Base-by-base conservation (phyloP, 2,797 vertebrate genomes). In the Xenops minutus region DNA sequence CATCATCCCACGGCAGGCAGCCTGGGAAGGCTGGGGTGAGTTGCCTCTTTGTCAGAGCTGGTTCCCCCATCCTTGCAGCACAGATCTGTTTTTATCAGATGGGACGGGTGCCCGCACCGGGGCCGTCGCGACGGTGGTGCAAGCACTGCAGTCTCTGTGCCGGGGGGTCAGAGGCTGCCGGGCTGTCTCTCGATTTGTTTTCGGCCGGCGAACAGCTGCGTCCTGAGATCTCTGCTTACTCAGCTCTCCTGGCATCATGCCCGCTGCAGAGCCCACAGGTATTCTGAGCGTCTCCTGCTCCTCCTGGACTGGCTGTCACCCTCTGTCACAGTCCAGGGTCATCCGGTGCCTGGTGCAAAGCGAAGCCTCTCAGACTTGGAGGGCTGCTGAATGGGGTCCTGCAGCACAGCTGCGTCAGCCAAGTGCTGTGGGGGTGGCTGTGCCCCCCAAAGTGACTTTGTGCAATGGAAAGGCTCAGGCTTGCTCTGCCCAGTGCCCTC, bases 171-270 rank as follows among this genome's bases (percentile, higher is more conserved):
- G 41, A 34, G 49, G 30, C 39, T 56, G 44, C 39, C 1, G 24
- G 27, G 73, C 71, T 63, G 58, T 81, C 72, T 67, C 87, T 79
- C 4, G 4, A 3, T 48, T 79, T 94, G 89, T 94, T 95, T 96
- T 93, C 1, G 10, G 64, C 54, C 7, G 2, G 36, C 1, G 11
- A 91, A 66, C 95, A 94, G 95, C 97, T 94, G 95, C 89, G 88
- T 93, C 85, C 74, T 7, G 48, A 83, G 82, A 8, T 58, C 56
- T 68, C 79, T 94, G 91, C 87, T 96, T 92, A 75, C 90, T 93
- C 90, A 84, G 95, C 82, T 85, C 29, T 15, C 79, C 85, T 93
- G 95, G 96, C 89, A 0, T 19, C 7, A 0, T 30, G 93, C 91
- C 97, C 0, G 3, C 49, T 2, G 6, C 73, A 16, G 34, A 83